phyloP scores from a whole-genome alignment of 2,797 vertebrate species.

The Uromys caudimaculatus region DNA sequence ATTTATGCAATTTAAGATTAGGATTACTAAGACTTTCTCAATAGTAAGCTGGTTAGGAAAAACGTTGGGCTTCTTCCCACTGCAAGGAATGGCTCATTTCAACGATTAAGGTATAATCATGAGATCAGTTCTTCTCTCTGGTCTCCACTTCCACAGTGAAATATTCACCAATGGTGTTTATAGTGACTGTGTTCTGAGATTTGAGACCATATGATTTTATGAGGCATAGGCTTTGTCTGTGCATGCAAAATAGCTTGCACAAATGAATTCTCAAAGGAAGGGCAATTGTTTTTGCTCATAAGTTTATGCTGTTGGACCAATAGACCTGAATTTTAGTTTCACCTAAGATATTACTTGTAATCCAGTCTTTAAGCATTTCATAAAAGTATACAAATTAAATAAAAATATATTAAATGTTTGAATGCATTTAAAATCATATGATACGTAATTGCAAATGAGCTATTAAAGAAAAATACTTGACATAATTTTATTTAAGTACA shows the following conservation, averaged over 20 bases:
- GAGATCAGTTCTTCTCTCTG: background rate
- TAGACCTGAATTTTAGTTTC: background rate
- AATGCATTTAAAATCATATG: slow-evolving; percentile 8
- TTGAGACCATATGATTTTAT: too few relatives aligned
- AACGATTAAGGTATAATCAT: background rate
- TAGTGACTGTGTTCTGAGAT: background rate
- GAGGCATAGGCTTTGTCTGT: background rate
- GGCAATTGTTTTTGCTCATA: background rate
- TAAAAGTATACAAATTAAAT: background rate
- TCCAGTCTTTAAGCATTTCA: background rate
- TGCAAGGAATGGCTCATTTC: background rate
- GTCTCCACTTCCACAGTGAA: slow-evolving; percentile 3
- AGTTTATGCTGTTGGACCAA: background rate
- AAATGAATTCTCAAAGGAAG: background rate
- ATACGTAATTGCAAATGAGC: slow-evolving; percentile 2
- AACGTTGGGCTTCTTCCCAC: background rate
- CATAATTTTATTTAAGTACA: slow-evolving; percentile 12
- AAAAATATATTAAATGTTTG: slow-evolving; percentile 42
- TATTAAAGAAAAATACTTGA: background rate
- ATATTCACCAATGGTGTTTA: background rate
- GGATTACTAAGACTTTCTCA: background rate
- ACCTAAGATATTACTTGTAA: slow-evolving; percentile 21
- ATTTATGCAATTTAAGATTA: background rate
- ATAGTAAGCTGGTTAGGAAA: background rate
- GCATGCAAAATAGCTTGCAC: background rate